Conservation (phyloP, 2,888 invertebrate species). For the Cactoblastis cactorum region DNA sequence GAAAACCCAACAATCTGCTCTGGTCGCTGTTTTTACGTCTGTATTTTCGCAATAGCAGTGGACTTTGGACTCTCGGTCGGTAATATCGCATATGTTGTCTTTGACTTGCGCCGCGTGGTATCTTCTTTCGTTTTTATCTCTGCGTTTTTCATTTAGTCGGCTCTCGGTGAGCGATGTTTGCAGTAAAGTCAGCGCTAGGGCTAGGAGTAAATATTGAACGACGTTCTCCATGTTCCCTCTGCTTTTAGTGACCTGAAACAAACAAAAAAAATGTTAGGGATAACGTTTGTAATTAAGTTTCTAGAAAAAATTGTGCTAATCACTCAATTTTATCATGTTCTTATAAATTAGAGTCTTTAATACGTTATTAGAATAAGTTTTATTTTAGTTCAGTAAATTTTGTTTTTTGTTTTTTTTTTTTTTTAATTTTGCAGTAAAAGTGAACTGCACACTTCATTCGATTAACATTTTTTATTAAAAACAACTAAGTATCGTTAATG, state of each 20-base stretch:
- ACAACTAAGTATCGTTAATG: no score
- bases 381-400: no score
- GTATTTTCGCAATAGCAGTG: conserved; percentile 84
- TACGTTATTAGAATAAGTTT: no score
- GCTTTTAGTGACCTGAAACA: conserved; percentile 60
- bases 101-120: conserved; percentile 57
- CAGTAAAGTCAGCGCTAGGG: conserved; percentile 72
- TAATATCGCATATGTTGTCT: conserved; percentile 80
- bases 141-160: conserved; percentile 75
- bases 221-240: conserved; percentile 63
- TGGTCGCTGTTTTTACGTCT: conserved; percentile 78
- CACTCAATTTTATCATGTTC: no score
- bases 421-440: no score
- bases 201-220: conserved; percentile 73
- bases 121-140: conserved; percentile 71
- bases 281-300: conserved; percentile 23
- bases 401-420: no score
- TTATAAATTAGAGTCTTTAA: no score
- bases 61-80: conserved; percentile 76
- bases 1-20: conserved; percentile 89
- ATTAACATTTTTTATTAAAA: no score
- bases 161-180: conserved; percentile 76
- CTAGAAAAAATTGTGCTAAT: no score
- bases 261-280: conserved; percentile 41
- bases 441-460: no score